phyloP scores from a whole-genome alignment of 30 jellyfish, hydroid and myxozoan genomes.

The Clytia hemisphaerica region DNA sequence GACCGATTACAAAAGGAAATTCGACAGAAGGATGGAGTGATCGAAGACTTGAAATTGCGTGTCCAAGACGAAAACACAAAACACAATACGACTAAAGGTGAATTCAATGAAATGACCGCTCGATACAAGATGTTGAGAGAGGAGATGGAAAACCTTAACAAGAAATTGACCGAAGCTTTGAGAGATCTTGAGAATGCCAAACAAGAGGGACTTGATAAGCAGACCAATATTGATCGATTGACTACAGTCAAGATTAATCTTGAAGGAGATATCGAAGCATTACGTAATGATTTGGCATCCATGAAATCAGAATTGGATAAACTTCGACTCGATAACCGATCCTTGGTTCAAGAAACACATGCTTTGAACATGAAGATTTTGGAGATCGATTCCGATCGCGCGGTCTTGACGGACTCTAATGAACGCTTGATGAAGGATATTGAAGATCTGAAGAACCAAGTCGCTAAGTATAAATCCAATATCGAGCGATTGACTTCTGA shows the following conservation, averaged over 20 bases:
- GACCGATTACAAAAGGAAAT: constrained; percentile 46
- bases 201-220: constrained; percentile 60
- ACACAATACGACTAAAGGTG: constrained; percentile 50
- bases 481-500: constrained; percentile 56
- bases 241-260: constrained; percentile 41
- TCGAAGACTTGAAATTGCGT: constrained; percentile 61
- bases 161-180: constrained; percentile 54
- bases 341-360: constrained; percentile 73
- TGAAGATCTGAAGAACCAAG: constrained; percentile 43
- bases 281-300: constrained; percentile 47
- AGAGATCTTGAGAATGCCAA: constrained; percentile 53
- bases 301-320: constrained; percentile 51
- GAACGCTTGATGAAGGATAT: constrained; percentile 71
- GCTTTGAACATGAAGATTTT: constrained; percentile 59
- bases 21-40: constrained; percentile 34
- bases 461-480: constrained; percentile 38
- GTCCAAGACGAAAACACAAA: constrained; percentile 61
- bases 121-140: constrained; percentile 67
- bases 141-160: constrained; percentile 47
- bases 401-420: constrained; percentile 52
- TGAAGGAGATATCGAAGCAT: constrained; percentile 67
- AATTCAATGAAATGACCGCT: constrained; percentile 61
- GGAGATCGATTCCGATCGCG: constrained; percentile 79
- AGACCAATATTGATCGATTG: constrained; percentile 66
- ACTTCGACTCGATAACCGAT: constrained; percentile 62